Evolutionary conservation across 2,113 vertebrate species (phyloP), one percentile per base, ranked within the genome.

Genomic region (Chitala chitala): DNA sequence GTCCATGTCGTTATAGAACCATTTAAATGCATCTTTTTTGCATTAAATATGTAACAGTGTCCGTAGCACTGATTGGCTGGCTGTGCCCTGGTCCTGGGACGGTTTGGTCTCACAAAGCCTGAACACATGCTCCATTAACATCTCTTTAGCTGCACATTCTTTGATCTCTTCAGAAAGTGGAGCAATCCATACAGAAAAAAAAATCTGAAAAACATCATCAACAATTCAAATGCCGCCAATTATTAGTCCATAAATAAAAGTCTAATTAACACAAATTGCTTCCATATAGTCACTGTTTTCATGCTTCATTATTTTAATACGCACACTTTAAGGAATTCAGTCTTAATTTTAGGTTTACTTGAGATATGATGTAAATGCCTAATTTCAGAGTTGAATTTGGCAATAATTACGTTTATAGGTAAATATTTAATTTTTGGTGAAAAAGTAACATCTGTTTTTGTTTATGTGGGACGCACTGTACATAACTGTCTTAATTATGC

Each of bases 201-300:
- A 81, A 72, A 71, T 64, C 73, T 84, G 82, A 88, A 76, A 78
- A 87, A 84, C 89, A 86, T 86, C 89, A 91, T 91, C 90, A 92
- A 81, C 89, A 87, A 85, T 84, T 88, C 86, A 90, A 93, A 88
- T 84, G 83, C 76, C 76, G 82, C 88, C 87, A 91, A 90, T 83
- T 82, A 90, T 87, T 84, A 81, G 82, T 80, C 80, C 78, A 79
- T 83, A 89, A 91, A 89, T 90, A 92, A 87, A 89, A 88, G 86
- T 73, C 84, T 90, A 91, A 92, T 91, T 93, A 91, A 85, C 89
- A 90, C 87, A 77, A 88, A 90, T 88, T 90, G 85, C 86, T 91
- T 91, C 89, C 88, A 87, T 87, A 89, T 85, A 87, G 86, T 86
- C 87, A 87, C 87, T 87, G 87, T 89, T 83, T 89, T 86, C 82